Evolutionary conservation across 2,797 vertebrate species (phyloP), one percentile per base, ranked within the genome.

Genomic region (Microctenopoma steveboyesi): DNA sequence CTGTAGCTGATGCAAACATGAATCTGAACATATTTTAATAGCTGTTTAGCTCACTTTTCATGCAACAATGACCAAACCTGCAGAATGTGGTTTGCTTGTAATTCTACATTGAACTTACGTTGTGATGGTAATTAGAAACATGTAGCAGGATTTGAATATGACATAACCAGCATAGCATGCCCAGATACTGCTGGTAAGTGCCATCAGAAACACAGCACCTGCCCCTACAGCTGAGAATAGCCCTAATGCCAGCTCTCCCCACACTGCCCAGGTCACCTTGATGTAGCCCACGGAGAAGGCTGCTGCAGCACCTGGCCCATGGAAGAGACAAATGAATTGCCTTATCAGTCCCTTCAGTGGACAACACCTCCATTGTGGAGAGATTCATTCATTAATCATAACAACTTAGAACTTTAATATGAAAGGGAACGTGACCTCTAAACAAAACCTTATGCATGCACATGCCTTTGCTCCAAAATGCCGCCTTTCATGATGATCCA

Each of bases 41-140:
- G 11, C 0, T 0, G 6, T 55, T n/a, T 45, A 7, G 33, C 7
- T 53, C 5, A 53, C 16, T 7, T 61, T 28, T 54, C 2, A 18
- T 15, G 27, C 0, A 54, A 40, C 47, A 40, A 9, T 28, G 18
- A 1, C 3, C 10, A 25, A 18, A n/a, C 18, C 4, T 49, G 45
- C 27, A 47, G 15, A 22, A 25, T 27, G 42, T 40, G 10, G 12
- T 18, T 46, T 10, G 3, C 6, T 43, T 53, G 8, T 5, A 54
- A 30, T 27, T 22, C 18, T 18, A 15, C 8, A 1, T 25, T 30
- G 37, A 46, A 78, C 90, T 84, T 79, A 94, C 81, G 85, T 88
- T 40, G 93, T 91, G 78, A 94, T 92, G 61, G 93, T 94, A 66
- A 94, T 93, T 39, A 94, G 93, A 18, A 94, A 80, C 91, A 94